Base-by-base conservation (phyloP, 2,113 vertebrate genomes). In the Megaptera novaeangliae region DNA sequence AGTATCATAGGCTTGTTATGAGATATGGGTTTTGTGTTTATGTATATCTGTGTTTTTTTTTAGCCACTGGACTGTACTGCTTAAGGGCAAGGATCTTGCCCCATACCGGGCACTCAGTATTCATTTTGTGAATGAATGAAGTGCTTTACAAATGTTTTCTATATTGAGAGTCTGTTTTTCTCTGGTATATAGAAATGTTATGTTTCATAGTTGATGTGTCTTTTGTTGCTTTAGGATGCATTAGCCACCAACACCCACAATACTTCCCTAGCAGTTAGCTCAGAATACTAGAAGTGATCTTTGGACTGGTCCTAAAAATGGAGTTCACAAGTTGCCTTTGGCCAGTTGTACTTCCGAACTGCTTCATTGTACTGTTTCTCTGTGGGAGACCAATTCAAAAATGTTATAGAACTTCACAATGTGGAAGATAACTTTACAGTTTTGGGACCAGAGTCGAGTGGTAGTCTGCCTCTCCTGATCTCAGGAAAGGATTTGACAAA, bases 111-210 rank as follows among this genome's bases (percentile, higher is more conserved):
- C 27, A 68, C 64, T 87, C n/a, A 89, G 17, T 83, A 63, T 92
- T 97, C 39, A 41, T 81, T 84, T 88, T 88, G 31, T 94, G 52
- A 95, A 83, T 97, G 17, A 92, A 88, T 69, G 68, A 88, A 94
- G 49, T 64, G 10, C n/a, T 88, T 63, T 69, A 63, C 12, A 84
- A n/a, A 87, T 92, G 18, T 78, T 92, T 93, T 88, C 15, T 31
- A 4, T 71, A 68, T 84, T 92, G 49, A 69, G 29, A 88, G 36
- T 94, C 10, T 59, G 1, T 18, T 88, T 71, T 88, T 55, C n/a
- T 1, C 63, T 88, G 1, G 52, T 72, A 74, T 41, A 11, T 77
- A 77, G 44, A 84, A 61, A 87, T 9, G n/a, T 34, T 92, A 17
- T 64, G 7, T 85, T 91, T 95, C 75, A 64, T 64, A 82, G 31